Conservation (phyloP, 2,113 vertebrate genomes). For the Porphyrio hochstetteri region DNA sequence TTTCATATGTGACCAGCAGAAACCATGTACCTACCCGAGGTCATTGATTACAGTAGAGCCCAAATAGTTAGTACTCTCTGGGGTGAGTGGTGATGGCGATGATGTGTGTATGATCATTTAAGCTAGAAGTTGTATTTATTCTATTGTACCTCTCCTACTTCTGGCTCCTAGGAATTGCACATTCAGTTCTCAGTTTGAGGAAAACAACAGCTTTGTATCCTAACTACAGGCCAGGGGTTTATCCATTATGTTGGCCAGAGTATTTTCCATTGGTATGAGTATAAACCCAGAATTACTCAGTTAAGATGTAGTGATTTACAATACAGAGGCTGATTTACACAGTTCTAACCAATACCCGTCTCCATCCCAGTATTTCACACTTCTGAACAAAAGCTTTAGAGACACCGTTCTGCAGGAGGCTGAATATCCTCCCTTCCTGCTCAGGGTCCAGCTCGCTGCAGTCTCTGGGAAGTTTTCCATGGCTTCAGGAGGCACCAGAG, state of each 20-base stretch:
- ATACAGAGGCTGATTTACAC: neutral
- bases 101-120: neutral
- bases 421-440: neutral
- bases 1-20: neutral
- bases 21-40: neutral
- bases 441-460: neutral
- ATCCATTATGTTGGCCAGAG: neutral
- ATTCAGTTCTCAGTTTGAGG: neutral
- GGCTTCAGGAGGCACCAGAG: neutral
- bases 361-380: neutral
- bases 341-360: neutral
- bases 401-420: neutral
- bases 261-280: neutral
- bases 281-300: neutral
- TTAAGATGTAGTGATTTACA: neutral
- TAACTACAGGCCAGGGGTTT: neutral
- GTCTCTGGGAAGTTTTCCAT: conserved; percentile 36
- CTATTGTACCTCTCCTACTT: neutral
- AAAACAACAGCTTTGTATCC: neutral
- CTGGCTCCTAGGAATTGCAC: neutral
- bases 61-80: neutral
- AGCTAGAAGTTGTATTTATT: neutral
- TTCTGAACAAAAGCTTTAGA: neutral
- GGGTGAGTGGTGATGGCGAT: too few relatives aligned
- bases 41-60: neutral